Evolutionary conservation across 2,888 invertebrate species (phyloP), one percentile per base, ranked within the genome.

Genomic region (Hetaerina titia): DNA sequence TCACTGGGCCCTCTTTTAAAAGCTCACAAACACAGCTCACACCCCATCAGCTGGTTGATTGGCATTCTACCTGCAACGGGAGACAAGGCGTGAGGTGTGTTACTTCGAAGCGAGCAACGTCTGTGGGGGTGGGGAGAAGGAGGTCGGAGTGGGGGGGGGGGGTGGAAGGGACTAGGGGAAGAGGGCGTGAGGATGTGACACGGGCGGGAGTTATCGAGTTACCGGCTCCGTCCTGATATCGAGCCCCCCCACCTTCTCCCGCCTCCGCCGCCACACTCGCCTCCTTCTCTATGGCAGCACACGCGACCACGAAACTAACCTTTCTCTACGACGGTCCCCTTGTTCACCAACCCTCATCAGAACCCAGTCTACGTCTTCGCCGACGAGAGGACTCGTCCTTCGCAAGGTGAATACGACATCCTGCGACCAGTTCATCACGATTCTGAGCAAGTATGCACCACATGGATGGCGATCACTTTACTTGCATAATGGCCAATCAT

Each of bases 1-100:
- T 31, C 60, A 60, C 17, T 17, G 25, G 11, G 9, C 22, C 89
- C 58, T 89, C 88, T 22, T 45, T n/a, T 89, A 58, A 89, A 89
- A n/a, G 19, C 89, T 58, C 89, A 89, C 56, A 45, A 17, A 81
- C 31, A 25, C 19, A 25, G 15, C 57, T n/a, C 89, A 57, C 57
- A 57, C 57, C 13, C 89, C 89, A 64, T 90, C 90, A 90, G 90
- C 90, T 90, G 90, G 17, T 90, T 63, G 63, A 90, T 90, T 90
- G 90, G 63, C 90, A 90, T 90, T 90, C 90, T 17, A 63, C 90
- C 64, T n/a, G 90, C 90, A 90, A 25, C 60, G 63, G 60, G 63
- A 63, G 90, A 63, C 25, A 57, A 31, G 58, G 89, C 89, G 89
- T 89, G 89, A 89, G 22, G 89, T 89, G 89, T 89, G 11, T n/a